These are phyloP conservation scores for Smittia aterrima DNA, from an alignment of 2,888 invertebrate species.

Conservation along the genomic window DNA sequence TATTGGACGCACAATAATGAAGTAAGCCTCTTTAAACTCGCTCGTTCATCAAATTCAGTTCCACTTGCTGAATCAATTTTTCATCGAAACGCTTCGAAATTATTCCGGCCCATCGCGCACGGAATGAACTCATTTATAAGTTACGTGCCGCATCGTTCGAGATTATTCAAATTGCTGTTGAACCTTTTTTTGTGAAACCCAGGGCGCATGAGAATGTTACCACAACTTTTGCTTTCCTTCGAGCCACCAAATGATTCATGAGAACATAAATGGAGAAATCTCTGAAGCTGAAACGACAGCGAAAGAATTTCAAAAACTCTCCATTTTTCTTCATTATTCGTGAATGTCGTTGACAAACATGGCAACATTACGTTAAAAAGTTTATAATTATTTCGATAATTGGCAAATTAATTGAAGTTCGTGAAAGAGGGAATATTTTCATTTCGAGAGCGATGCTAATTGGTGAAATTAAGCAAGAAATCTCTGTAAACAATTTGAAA, in stretches of 20 bases:
- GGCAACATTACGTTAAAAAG: too few relatives aligned
- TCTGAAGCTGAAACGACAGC: not conserved
- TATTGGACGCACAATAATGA: conserved; percentile 85
- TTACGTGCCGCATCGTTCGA: too few relatives aligned
- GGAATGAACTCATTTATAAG: too few relatives aligned
- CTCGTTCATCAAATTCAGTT: not conserved
- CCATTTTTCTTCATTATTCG: too few relatives aligned
- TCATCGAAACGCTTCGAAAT: not conserved
- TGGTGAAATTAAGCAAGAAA: not conserved
- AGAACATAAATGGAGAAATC: too few relatives aligned
- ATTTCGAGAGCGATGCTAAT: not conserved
- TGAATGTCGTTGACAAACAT: too few relatives aligned
- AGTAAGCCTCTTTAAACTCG: conserved; percentile 55
- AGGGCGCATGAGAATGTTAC: too few relatives aligned
- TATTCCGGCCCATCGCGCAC: too few relatives aligned
- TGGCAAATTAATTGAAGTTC: not conserved
- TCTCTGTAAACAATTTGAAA: not conserved
- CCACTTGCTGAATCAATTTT: conserved; percentile 1
- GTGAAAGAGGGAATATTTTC: not conserved
- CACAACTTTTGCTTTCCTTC: not conserved
- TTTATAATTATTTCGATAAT: not conserved
- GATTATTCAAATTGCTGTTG: too few relatives aligned
- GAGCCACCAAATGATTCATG: too few relatives aligned
- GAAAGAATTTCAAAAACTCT: too few relatives aligned
- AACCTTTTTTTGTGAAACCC: too few relatives aligned